Base-by-base conservation (phyloP, 2,797 vertebrate genomes). In the Melanotaenia nigrans region DNA sequence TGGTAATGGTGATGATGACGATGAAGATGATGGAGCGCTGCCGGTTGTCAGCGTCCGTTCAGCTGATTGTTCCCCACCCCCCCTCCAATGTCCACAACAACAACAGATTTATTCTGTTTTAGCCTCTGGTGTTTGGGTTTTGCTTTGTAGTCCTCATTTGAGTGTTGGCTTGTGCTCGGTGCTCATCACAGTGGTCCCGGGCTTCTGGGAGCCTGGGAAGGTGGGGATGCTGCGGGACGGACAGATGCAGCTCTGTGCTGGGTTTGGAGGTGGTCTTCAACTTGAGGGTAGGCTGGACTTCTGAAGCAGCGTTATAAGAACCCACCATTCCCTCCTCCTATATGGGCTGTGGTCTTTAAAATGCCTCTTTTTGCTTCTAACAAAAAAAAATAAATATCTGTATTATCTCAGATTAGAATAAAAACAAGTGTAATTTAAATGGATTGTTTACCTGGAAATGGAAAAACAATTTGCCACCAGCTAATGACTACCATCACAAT, bases 211-310 rank as follows among this genome's bases (percentile, higher is more conserved):
- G 66, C 61, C 20, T 73, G 65, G 57, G 85, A 68, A 82, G 81
- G 74, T 85, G 73, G 20, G 66, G 86, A 91, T 90, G 89, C 85
- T 89, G 84, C 9, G 38, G 78, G 79, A 68, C 64, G 78, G 76
- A 73, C 82, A 79, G 81, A 82, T 69, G 79, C 70, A 60, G 79
- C 66, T 79, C 66, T 35, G 68, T 42, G 67, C 61, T 78, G 84
- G 81, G 69, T 55, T 75, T 87, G 90, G 91, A 92, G 89, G 88
- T 92, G 90, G 91, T 87, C 87, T 92, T 58, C 84, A 75, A 32
- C 59, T 71, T 62, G 71, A 82, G 70, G 75, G 79, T 81, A 82
- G 87, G 90, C 73, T 87, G 79, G 91, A 85, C 69, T 78, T 85
- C 68, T 83, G 83, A 78, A 86, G 71, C 84, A 81, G 90, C 81